These are phyloP conservation scores for Drosophila biarmipes DNA, from an alignment of 1,140 invertebrate genomes.

Conservation along the genomic window DNA sequence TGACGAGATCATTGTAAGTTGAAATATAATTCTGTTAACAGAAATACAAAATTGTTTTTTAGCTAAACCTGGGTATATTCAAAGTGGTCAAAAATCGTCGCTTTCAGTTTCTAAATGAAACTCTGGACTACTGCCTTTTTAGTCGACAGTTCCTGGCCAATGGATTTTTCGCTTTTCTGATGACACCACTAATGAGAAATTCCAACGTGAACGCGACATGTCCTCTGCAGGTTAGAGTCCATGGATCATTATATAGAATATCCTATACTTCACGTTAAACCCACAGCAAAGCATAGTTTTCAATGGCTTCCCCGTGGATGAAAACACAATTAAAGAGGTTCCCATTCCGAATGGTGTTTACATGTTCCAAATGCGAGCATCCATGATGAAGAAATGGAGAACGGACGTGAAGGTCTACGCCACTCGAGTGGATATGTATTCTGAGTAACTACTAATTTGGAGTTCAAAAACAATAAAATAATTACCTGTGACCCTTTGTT, in stretches of 20 bases:
- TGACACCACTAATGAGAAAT: slow-evolving; percentile 6
- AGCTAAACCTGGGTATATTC: slow-evolving; percentile 19
- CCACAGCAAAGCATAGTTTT: slow-evolving; percentile 9
- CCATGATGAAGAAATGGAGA: slow-evolving; percentile 29
- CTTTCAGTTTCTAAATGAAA: slow-evolving; percentile 51
- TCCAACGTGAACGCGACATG: slow-evolving; percentile 26
- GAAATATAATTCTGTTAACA: too few species aligned
- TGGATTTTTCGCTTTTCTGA: slow-evolving; percentile 17
- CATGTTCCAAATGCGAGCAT: slow-evolving; percentile 28
- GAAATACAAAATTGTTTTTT: not conserved
- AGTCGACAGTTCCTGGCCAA: slow-evolving; percentile 1
- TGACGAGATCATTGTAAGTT: slow-evolving; percentile 51
- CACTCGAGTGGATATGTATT: slow-evolving; percentile 16
- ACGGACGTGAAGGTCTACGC: slow-evolving; percentile 19
- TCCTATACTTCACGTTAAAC: not conserved
- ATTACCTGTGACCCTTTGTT: not conserved
- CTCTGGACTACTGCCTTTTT: slow-evolving; percentile 42
- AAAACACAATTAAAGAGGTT: slow-evolving; percentile 45
- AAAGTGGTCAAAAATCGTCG: slow-evolving; percentile 22
- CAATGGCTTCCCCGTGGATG: slow-evolving; percentile 32
- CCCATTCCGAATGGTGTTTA: slow-evolving; percentile 50
- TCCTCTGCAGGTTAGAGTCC: slow-evolving; percentile 12
- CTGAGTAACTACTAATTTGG: not conserved
- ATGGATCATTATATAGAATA: not conserved
- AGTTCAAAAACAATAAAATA: not conserved